phyloP scores from a whole-genome alignment of 2,113 vertebrate species.

The Lagopus leucura region DNA sequence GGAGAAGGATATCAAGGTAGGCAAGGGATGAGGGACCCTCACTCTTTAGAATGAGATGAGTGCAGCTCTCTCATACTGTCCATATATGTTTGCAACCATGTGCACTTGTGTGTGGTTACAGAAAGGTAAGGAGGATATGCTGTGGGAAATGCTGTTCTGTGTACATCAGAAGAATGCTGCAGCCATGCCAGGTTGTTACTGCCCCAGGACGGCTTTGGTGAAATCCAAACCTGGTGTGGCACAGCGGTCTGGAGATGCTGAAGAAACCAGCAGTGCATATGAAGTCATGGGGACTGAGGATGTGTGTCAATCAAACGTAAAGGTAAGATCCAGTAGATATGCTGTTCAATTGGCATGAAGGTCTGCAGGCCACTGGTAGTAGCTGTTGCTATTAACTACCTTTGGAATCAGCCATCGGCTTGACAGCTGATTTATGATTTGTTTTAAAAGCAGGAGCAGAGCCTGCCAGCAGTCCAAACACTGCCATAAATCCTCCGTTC shows the following conservation, averaged over 20 bases:
- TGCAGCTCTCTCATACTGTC: neutral
- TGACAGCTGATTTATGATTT: neutral
- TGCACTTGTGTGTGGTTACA: neutral
- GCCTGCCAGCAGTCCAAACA: neutral
- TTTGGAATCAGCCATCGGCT: neutral
- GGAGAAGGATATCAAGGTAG: neutral
- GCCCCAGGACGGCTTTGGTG: neutral
- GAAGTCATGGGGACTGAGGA: neutral
- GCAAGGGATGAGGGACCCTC: neutral
- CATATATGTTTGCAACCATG: neutral
- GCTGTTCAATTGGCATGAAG: neutral
- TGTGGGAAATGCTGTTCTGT: neutral
- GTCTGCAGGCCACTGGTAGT: neutral
- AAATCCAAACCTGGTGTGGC: neutral
- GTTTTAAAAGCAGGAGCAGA: neutral
- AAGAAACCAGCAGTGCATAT: no score
- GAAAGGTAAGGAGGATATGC: neutral
- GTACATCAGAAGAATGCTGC: neutral
- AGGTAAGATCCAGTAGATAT: neutral
- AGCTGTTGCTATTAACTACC: neutral
- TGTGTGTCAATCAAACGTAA: neutral
- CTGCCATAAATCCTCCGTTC: neutral
- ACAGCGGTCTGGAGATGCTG: no score
- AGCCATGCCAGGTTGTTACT: accelerated
- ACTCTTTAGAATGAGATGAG: neutral